Conservation (phyloP, 2,113 vertebrate genomes). For the Scatophagus argus region DNA sequence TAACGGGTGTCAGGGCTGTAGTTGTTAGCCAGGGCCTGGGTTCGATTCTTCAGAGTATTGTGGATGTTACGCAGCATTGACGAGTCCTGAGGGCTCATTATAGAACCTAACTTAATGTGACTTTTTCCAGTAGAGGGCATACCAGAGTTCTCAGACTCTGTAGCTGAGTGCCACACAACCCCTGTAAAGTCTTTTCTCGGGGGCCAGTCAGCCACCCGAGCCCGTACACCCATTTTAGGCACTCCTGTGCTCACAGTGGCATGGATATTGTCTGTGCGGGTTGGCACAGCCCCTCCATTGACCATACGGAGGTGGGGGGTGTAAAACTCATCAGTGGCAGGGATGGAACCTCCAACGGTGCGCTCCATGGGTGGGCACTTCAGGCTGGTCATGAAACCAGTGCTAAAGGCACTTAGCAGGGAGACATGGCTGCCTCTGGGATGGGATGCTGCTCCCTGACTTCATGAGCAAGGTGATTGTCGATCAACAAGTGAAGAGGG, state of each 20-base stretch:
- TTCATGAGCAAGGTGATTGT: slow-evolving; percentile 72
- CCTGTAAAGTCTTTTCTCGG: slow-evolving; percentile 90
- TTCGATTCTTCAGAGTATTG: slow-evolving; percentile 91
- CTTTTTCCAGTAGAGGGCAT: slow-evolving; percentile 55
- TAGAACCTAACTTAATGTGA: slow-evolving; percentile 84
- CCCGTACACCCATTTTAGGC: slow-evolving; percentile 97
- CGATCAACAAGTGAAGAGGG: slow-evolving; percentile 27
- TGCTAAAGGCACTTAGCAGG: slow-evolving; percentile 77
- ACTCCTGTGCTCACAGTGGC: slow-evolving; percentile 90
- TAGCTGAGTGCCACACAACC: slow-evolving; percentile 65
- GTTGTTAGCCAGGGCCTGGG: slow-evolving; percentile 80
- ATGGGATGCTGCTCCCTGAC: slow-evolving; percentile 47
- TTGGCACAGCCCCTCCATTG: slow-evolving; percentile 87
- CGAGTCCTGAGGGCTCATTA: slow-evolving; percentile 91
- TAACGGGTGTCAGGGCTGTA: slow-evolving; percentile 88
- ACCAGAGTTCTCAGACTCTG: slow-evolving; percentile 69
- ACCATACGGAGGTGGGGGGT: slow-evolving; percentile 91
- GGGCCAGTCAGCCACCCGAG: slow-evolving; percentile 96
- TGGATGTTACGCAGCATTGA: slow-evolving; percentile 95
- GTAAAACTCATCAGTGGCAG: slow-evolving; percentile 94
- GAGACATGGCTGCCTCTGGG: slow-evolving; percentile 68
- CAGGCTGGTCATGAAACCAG: slow-evolving; percentile 93
- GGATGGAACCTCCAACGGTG: slow-evolving; percentile 87
- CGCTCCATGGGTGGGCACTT: slow-evolving; percentile 93
- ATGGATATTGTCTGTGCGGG: slow-evolving; percentile 89